phyloP scores from a whole-genome alignment of 1,140 invertebrate genomes.

The Venturia canescens region DNA sequence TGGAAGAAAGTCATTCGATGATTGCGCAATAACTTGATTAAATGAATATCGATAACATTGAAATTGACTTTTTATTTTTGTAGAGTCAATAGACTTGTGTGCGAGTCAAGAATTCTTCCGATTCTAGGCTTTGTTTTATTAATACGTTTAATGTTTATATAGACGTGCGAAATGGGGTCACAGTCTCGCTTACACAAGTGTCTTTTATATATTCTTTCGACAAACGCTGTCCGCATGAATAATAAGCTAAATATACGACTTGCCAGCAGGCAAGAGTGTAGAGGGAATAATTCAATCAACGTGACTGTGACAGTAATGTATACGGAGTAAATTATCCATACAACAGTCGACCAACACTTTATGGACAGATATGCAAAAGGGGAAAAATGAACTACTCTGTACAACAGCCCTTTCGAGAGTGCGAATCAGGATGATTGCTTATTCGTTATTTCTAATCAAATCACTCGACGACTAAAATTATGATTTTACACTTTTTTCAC shows the following conservation, averaged over 20 bases:
- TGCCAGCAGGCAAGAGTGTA: not conserved
- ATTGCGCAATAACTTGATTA: not conserved
- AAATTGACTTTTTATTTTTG: not conserved
- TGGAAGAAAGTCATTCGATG: not conserved
- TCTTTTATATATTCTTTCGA: constrained; percentile 21
- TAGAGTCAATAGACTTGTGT: not conserved
- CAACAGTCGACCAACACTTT: not conserved
- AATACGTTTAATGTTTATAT: not conserved
- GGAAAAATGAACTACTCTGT: no score
- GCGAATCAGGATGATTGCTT: no score
- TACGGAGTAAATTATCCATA: constrained; percentile 19
- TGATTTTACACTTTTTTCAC: no score
- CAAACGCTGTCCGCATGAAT: constrained; percentile 44
- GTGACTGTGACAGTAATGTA: not conserved
- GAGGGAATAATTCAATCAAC: constrained; percentile 21
- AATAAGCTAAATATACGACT: constrained; percentile 30
- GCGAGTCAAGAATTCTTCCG: not conserved
- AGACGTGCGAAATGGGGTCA: not conserved
- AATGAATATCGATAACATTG: not conserved
- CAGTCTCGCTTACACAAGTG: not conserved
- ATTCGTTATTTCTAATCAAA: no score
- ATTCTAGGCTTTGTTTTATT: not conserved
- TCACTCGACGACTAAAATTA: no score
- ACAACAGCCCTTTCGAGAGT: no score
- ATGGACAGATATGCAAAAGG: not conserved